Base-by-base conservation (phyloP, 1,140 invertebrate species). In the Dendrolimus punctatus region DNA sequence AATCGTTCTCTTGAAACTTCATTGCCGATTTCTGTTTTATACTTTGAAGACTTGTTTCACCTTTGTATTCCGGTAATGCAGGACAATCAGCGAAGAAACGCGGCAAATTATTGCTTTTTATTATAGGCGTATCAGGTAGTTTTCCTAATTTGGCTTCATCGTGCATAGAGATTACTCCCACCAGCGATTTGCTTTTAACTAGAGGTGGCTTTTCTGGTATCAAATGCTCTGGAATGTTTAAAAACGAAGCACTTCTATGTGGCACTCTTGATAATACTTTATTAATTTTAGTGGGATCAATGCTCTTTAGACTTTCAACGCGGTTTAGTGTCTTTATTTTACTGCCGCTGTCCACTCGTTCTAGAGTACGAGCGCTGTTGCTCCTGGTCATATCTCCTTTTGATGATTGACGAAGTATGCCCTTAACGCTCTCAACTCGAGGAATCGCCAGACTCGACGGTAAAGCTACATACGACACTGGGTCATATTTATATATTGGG, bases 11-110 rank as follows among this genome's bases (percentile, higher is more conserved):
- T 45, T 80, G 71, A 42, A 77, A 71, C 71, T 82, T 80, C 40
- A 83, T 58, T 0, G 78, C 75, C 0, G 80, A 73, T 39, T 86
- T 73, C 58, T 82, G 72, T 46, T 79, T 76, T 6, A 87, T 85
- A 58, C 83, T 87, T 54, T 87, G 80, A 39, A 87, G 62, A 8
- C 75, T 87, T 0, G 71, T 85, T 40, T 87, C 84, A 0, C 75
- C 76, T 51, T 80, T 87, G 49, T 87, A 88, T 60, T 85, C 85
- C 2, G 71, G 53, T 6, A 85, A 51, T 0, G 75, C 66, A n/a
- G 87, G 85, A 54, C 73, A 73, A 49, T 87, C 85, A 7, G 77
- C 80, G 44, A 87, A 88, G 71, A 88, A 88, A 57, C 76, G 80
- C 8, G 87, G 87, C 43, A 88, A 54, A 57, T 88, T 88, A 41